Base-by-base conservation (phyloP, 2,888 invertebrate species). In the Melanotus villosus region DNA sequence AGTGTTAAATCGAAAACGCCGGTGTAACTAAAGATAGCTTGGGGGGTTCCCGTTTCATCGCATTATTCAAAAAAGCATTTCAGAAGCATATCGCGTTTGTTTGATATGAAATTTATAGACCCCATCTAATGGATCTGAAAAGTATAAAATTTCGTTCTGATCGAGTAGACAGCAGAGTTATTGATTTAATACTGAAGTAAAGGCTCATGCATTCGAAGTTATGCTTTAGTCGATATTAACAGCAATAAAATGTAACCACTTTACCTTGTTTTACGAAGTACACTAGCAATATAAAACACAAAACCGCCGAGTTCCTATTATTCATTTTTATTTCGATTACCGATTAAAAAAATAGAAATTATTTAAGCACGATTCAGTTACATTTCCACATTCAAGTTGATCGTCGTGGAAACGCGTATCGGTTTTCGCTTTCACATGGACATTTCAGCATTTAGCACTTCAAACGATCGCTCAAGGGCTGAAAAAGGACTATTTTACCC, bases 241-340 rank as follows among this genome's bases (percentile, higher is more conserved):
- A 36, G 56, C 45, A 67, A 67, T 70, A 70, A 70, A 65, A 56
- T 36, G 47, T 52, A 45, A 26, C 52, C 36, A 54, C 69, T 68
- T n/a, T 71, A 77, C 77, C 77, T 74, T 73, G 71, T 68, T 74
- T 75, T 70, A 73, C 66, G 70, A 73, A 65, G 60, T 60, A 65
- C 59, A 68, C 72, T 65, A 73, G 56, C 62, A 77, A 75, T 65
- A 75, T 69, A 71, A 70, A 75, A 73, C 75, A 75, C 70, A 75
- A 68, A 65, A 77, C 58, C 59, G 68, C 70, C 19, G 63, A 69
- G 47, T 66, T 70, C 65, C 66, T 68, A 60, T 71, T 63, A 69
- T 71, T 71, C 72, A 75, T 75, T 57, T 71, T 70, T n/a, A n/a
- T n/a, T 47, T 67, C 30, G 19, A 56, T 62, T 41, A 41, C 30